Conservation (phyloP, 2,797 vertebrate genomes). For the Enoplosus armatus region DNA sequence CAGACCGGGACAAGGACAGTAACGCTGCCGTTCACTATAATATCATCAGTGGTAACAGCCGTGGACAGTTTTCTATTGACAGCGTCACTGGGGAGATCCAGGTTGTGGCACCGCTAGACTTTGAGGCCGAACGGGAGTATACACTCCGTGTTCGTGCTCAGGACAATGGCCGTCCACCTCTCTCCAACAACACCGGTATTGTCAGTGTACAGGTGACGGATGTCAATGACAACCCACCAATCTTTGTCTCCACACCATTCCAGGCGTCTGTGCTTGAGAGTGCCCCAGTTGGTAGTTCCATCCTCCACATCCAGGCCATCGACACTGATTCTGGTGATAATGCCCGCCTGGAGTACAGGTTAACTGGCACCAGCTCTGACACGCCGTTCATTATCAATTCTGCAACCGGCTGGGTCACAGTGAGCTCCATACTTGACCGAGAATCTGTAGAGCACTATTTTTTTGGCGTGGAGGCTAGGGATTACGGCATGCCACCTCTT, state of each 20-base stretch:
- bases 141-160: slow-evolving; percentile 94
- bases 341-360: slow-evolving; percentile 93
- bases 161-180: slow-evolving; percentile 94
- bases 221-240: slow-evolving; percentile 96
- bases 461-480: slow-evolving; percentile 95
- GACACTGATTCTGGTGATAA: slow-evolving; percentile 97
- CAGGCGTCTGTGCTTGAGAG: slow-evolving; percentile 97
- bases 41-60: slow-evolving; percentile 97
- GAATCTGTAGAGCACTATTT: slow-evolving; percentile 96
- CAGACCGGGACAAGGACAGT: slow-evolving; percentile 94
- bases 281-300: slow-evolving; percentile 93
- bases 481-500: slow-evolving; percentile 93
- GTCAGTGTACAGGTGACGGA: slow-evolving; percentile 96
- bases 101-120: slow-evolving; percentile 95
- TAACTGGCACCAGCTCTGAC: slow-evolving; percentile 90
- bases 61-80: slow-evolving; percentile 97
- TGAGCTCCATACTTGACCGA: slow-evolving; percentile 93
- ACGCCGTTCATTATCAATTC: slow-evolving; percentile 96
- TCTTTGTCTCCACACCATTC: slow-evolving; percentile 98
- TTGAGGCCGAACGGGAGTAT: slow-evolving; percentile 94
- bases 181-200: slow-evolving; percentile 98
- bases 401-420: slow-evolving; percentile 97
- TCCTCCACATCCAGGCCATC: slow-evolving; percentile 97
- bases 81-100: slow-evolving; percentile 96
- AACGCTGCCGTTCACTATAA: slow-evolving; percentile 97